Evolutionary conservation across 2,113 vertebrate genomes (phyloP).

Genomic region (Xenopus borealis): DNA sequence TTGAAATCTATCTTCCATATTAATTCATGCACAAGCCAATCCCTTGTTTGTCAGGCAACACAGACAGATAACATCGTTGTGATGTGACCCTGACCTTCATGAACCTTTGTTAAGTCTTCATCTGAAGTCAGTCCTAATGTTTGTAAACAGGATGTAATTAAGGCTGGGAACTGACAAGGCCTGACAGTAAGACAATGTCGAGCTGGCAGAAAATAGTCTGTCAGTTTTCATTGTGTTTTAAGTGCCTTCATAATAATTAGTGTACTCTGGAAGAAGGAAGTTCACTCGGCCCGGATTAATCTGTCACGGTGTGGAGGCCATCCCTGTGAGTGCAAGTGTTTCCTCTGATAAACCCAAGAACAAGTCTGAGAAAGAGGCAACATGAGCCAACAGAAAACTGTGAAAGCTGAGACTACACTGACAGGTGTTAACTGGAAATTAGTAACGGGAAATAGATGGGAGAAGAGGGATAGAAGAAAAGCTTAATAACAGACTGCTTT

Average conservation of each 20-base stretch:
- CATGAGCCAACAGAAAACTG: constrained; percentile 57
- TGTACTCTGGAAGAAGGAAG: constrained; percentile 96
- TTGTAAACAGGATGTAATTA: constrained; percentile 99
- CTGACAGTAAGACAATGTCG: constrained; percentile 87
- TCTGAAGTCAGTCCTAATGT: constrained; percentile 83
- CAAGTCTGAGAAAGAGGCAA: constrained; percentile 63
- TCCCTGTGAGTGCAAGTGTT: constrained; percentile 92
- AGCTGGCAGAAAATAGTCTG: constrained; percentile 75
- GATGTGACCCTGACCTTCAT: constrained; percentile 82
- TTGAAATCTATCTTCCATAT: constrained; percentile 57
- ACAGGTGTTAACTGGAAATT: constrained; percentile 89
- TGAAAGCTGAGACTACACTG: constrained; percentile 62
- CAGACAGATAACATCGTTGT: constrained; percentile 82
- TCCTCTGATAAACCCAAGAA: constrained; percentile 96
- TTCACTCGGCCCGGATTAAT: constrained; percentile 94
- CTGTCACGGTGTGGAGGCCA: constrained; percentile 90
- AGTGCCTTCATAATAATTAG: constrained; percentile 94
- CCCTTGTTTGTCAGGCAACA: constrained; percentile 69
- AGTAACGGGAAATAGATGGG: constrained; percentile 76
- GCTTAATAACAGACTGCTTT: constrained; percentile 69
- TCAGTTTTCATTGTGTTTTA: constrained; percentile 90
- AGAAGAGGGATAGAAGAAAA: constrained; percentile 53
- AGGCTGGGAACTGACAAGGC: constrained; percentile 85
- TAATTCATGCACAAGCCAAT: constrained; percentile 48
- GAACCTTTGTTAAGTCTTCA: constrained; percentile 82